A percentile compares a stretch with the other conserved stretches of the same genome.
Evolutionary conservation across 2,888 invertebrate genomes (phyloP).

Genomic region (Heteropelma amictum): DNA sequence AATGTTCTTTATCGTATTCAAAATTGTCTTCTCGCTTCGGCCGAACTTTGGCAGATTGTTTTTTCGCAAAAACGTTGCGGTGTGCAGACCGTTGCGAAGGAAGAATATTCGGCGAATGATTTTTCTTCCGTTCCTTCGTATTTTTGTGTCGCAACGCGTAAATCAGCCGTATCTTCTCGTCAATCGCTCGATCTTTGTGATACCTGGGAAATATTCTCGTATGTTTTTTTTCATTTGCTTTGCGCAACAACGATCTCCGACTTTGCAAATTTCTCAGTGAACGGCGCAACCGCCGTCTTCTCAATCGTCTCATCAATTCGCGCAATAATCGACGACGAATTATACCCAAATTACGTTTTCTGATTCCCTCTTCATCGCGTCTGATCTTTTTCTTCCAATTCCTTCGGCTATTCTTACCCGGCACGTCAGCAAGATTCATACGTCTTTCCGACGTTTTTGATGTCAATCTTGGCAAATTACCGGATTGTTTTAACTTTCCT

Average conservation of each 20-base stretch:
- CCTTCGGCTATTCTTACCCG: conserved; percentile 51
- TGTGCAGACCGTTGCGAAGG: neutral
- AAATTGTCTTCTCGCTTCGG: conserved; percentile 1
- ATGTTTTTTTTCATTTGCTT: neutral
- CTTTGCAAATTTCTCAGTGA: neutral
- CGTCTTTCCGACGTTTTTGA: conserved; percentile 39
- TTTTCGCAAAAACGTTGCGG: neutral
- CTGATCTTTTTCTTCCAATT: conserved; percentile 59
- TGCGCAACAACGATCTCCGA: neutral
- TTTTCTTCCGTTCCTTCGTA: neutral
- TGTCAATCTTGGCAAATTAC: conserved; percentile 7
- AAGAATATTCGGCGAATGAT: conserved; percentile 14
- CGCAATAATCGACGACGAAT: conserved; percentile 50
- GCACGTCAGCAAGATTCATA: conserved; percentile 57
- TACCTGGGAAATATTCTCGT: neutral
- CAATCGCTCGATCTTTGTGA: conserved; percentile 14
- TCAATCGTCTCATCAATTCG: conserved; percentile 46
- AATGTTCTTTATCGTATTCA: neutral
- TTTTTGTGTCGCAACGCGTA: conserved; percentile 52
- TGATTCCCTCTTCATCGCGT: conserved; percentile 9
- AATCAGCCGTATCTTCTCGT: conserved; percentile 59
- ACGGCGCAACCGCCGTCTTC: conserved; percentile 4
- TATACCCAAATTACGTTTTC: conserved; percentile 12
- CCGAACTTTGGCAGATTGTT: neutral
- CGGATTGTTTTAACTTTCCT: neutral